Conservation (phyloP, 2,888 invertebrate genomes). For the Nowickia ferox region DNA sequence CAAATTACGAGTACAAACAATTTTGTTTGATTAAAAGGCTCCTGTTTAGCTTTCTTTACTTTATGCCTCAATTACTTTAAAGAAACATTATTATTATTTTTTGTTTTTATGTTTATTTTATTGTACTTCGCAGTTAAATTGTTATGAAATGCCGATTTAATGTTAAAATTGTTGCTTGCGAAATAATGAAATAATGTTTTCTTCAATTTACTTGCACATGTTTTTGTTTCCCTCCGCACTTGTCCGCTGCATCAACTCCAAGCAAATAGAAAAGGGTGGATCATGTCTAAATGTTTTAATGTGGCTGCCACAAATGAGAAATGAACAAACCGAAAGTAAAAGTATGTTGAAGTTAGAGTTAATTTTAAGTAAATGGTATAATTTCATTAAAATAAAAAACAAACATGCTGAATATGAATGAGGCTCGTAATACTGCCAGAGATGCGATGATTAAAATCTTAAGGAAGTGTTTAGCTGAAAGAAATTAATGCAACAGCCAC, state of each 20-base stretch:
- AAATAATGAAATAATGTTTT: constrained; percentile 40
- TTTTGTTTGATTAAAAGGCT: constrained; percentile 49
- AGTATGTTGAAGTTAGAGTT: constrained; percentile 60
- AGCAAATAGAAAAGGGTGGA: constrained; percentile 44
- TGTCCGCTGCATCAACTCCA: background rate
- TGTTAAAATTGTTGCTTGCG: constrained; percentile 8
- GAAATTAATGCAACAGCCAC: constrained; percentile 4
- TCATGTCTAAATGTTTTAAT: constrained; percentile 25
- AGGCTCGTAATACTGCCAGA: constrained; percentile 4
- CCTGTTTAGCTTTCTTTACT: constrained; percentile 10
- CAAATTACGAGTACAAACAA: constrained; percentile 36
- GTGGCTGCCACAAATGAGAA: constrained; percentile 32
- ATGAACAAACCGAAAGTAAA: constrained; percentile 58
- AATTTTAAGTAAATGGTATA: constrained; percentile 44
- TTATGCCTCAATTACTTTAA: constrained; percentile 43
- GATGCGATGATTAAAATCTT: constrained; percentile 58
- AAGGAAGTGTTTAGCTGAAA: constrained; percentile 54
- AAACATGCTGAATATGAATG: background rate
- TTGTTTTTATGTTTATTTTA: constrained; percentile 22
- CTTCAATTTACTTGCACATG: background rate
- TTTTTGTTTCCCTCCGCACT: background rate
- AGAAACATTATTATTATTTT: constrained; percentile 37
- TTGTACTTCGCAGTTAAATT: background rate
- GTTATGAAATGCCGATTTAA: background rate
- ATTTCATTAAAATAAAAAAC: constrained; percentile 16